Base-by-base conservation (phyloP, 2,113 vertebrate genomes). In the Tursiops truncatus region DNA sequence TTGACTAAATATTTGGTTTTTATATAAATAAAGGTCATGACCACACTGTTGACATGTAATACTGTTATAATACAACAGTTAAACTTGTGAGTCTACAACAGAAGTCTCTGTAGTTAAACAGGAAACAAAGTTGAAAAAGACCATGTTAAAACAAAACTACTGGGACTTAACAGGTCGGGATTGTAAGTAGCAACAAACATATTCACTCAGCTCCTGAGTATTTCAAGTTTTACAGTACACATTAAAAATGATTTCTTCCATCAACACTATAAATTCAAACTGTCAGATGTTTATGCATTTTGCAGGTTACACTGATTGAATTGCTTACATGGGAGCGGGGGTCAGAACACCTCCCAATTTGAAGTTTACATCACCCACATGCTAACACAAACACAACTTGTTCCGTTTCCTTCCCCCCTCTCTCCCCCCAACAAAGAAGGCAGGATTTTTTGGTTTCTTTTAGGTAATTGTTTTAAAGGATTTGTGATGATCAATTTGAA, bases 1-100 rank as follows among this genome's bases (percentile, higher is more conserved):
- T 98, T 99, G 99, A 99, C 99, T 99, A 99, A 99, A 99, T 99
- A 99, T 99, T 99, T 99, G 99, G 99, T 99, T 99, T 99, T 99
- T 99, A 99, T 99, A 99, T 99, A 99, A 99, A 99, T 99, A 99
- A 99, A 98, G 98, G 99, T 99, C 98, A 98, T 98, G 98, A 99
- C 98, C 99, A 99, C 99, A 99, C 99, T 99, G 99, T 99, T 99
- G 99, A 99, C 99, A 99, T 99, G 98, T 99, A 99, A 99, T 99
- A 99, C 99, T 99, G 99, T 98, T 99, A 99, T 99, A 98, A 99
- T 99, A 99, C 99, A 99, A 99, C 98, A 99, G 99, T 99, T 99
- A 99, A 99, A 99, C 98, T 98, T 98, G 98, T 98, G 98, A 99
- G 98, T 98, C 98, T 99, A 99, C 98, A 99, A 99, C 98, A 98